These are phyloP conservation scores for Ploceus nigricollis DNA, from an alignment of 2,113 vertebrate species.

Conservation along the genomic window DNA sequence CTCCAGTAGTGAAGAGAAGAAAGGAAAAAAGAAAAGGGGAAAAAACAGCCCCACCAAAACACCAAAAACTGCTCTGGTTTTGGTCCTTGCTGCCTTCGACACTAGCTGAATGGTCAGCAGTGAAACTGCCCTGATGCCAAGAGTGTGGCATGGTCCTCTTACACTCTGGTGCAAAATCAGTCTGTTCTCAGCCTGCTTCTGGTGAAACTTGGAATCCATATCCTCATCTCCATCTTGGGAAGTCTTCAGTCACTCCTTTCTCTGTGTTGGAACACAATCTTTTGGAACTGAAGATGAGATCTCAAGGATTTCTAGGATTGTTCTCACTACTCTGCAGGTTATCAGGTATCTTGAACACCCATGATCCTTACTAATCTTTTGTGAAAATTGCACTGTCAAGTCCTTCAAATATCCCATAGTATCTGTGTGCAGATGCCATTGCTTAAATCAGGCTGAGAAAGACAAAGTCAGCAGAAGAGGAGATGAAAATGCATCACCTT, in stretches of 20 bases:
- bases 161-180: not conserved
- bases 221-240: not conserved
- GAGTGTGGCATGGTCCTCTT: not conserved
- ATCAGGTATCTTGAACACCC: slow-evolving; percentile 19
- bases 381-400: not conserved
- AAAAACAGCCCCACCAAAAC: not conserved
- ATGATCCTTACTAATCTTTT: not conserved
- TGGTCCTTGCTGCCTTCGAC: not conserved
- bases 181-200: not conserved
- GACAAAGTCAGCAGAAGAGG: slow-evolving; percentile 9
- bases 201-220: not conserved
- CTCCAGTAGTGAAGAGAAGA: not conserved
- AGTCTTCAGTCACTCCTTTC: not conserved
- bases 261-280: not conserved
- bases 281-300: not conserved
- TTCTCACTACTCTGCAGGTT: not conserved
- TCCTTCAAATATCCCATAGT: not conserved
- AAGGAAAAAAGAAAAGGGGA: not conserved
- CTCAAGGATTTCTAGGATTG: slow-evolving; percentile 18
- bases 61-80: not conserved
- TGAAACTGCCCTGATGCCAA: not conserved
- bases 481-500: not conserved
- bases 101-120: not conserved
- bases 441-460: not conserved
- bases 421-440: not conserved